A percentile compares a stretch with the other conserved stretches of the same genome.
These are phyloP conservation scores for Aphis gossypii DNA, from an alignment of 1,140 invertebrate genomes.

Conservation along the genomic window DNA sequence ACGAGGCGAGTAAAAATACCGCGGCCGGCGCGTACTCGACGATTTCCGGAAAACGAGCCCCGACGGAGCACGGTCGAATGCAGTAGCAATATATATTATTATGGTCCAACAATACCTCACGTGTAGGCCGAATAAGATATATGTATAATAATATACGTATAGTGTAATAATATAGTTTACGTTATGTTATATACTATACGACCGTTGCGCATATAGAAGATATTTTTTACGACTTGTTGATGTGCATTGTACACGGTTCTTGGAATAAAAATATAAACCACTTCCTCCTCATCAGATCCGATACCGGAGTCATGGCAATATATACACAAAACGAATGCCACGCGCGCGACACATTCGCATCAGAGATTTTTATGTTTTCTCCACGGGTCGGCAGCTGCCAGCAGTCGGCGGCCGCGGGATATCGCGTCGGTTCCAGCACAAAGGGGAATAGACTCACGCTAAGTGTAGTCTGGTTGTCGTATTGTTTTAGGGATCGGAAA, in stretches of 20 bases:
- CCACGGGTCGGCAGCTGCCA: background rate
- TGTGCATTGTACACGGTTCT: background rate
- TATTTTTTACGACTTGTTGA: conserved; percentile 39
- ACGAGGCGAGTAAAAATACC: background rate
- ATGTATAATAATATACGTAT: background rate
- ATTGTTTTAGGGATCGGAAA: background rate
- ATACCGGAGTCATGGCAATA: background rate
- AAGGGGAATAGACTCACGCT: background rate
- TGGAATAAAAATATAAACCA: background rate
- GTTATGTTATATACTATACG: background rate
- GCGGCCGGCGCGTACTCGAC: background rate
- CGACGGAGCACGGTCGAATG: background rate
- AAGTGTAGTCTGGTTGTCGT: background rate
- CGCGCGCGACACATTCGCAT: background rate
- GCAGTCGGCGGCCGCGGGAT: background rate
- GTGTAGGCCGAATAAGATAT: background rate
- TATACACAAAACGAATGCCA: background rate
- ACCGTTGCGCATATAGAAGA: background rate
- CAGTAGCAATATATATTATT: background rate
- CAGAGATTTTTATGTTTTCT: background rate
- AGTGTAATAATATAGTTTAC: conserved; percentile 15
- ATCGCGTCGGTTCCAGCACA: background rate
- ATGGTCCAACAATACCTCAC: background rate
- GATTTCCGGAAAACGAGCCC: background rate
- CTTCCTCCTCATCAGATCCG: background rate